Conservation (phyloP, 2,888 invertebrate species). For the Spilosoma lubricipeda region DNA sequence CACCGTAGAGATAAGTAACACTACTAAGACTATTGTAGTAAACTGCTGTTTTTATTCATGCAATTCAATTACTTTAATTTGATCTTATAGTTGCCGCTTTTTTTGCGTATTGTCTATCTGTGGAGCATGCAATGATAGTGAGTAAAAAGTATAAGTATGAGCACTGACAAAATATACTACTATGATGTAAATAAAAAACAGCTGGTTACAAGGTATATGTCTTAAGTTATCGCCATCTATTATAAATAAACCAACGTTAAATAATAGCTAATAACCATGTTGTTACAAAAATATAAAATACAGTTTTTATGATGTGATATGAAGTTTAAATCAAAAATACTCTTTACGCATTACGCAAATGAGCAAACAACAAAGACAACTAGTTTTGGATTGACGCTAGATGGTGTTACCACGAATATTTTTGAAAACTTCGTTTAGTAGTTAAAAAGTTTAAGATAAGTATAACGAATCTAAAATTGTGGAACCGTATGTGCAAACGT, state of each 20-base stretch:
- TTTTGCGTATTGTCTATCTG: neutral
- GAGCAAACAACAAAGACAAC: neutral
- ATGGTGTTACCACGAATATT: neutral
- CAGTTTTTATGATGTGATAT: neutral
- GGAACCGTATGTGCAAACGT: too few species aligned
- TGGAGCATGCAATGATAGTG: neutral
- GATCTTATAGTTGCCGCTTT: neutral
- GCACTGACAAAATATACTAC: too few species aligned
- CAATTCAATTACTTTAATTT: neutral
- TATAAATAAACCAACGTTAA: neutral
- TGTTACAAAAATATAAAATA: neutral
- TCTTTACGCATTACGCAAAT: too few species aligned
- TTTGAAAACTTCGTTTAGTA: neutral
- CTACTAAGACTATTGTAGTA: slow-evolving; percentile 4
- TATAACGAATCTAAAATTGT: too few species aligned
- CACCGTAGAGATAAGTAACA: slow-evolving; percentile 24
- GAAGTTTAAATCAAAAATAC: too few species aligned
- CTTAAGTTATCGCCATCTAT: slow-evolving; percentile 31
- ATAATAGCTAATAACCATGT: neutral
- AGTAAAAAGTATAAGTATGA: too few species aligned
- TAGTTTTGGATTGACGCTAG: slow-evolving; percentile 6
- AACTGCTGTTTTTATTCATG: neutral
- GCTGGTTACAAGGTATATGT: neutral
- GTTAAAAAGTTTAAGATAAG: too few species aligned
- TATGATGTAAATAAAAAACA: slow-evolving; percentile 6